phyloP scores from a whole-genome alignment of 2,797 vertebrate species.

The Capromys pilorides region DNA sequence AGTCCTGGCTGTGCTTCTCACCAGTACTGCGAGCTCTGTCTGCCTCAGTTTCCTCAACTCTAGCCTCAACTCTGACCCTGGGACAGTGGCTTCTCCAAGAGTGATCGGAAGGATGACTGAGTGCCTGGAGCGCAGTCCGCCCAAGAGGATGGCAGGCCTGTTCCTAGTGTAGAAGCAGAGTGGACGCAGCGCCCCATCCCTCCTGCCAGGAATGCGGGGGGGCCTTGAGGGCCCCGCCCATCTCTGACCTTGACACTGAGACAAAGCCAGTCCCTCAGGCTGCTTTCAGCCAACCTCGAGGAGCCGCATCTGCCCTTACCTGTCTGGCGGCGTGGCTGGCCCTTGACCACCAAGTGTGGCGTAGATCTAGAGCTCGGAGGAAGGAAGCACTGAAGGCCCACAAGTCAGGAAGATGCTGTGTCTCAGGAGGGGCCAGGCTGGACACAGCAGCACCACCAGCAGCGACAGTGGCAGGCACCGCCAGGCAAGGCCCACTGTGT shows the following conservation, averaged over 20 bases:
- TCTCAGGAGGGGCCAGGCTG: neutral
- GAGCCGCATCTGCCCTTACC: accelerated
- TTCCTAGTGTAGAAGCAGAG: neutral
- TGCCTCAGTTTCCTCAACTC: neutral
- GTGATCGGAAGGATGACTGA: neutral
- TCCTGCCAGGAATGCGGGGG: neutral
- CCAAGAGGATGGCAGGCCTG: neutral
- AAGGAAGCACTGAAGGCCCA: neutral
- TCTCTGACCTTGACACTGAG: neutral
- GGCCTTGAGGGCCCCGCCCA: neutral
- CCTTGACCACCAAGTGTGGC: accelerated
- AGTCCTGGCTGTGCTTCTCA: neutral
- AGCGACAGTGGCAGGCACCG: neutral
- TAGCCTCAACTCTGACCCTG: neutral
- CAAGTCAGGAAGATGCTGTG: neutral
- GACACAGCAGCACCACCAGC: neutral
- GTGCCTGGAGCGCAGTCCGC: neutral
- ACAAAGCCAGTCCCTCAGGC: neutral
- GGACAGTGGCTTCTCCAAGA: neutral
- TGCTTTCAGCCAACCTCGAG: neutral
- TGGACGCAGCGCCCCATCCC: neutral
- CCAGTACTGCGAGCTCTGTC: accelerated
- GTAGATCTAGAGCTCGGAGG: neutral
- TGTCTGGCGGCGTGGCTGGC: accelerated
- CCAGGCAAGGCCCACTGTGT: neutral